Base-by-base conservation (phyloP, 2,888 invertebrate genomes). In the Lasioglossum lativentre region DNA sequence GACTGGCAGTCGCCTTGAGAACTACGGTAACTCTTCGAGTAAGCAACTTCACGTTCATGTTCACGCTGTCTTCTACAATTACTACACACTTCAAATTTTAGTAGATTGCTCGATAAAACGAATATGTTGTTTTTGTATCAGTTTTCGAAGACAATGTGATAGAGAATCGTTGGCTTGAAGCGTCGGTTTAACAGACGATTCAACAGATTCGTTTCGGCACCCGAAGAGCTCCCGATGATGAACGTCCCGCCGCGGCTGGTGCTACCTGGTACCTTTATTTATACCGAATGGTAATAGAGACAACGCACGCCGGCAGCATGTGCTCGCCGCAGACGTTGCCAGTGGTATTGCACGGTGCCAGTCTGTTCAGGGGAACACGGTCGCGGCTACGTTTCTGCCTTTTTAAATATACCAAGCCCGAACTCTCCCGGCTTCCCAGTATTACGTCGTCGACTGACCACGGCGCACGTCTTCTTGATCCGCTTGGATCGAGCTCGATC, bases 341-440 rank as follows among this genome's bases (percentile, higher is more conserved):
- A 86, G 82, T 71, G n/a, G 79, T 56, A 47, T 40, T 59, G 71
- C 79, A 76, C 42, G 68, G 78, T 52, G 85, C 78, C 70, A 75
- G 83, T 38, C 27, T 75, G 80, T 68, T 68, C 77, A 76, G 77
- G 19, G 47, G 71, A 66, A 78, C 87, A 73, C 68, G 68, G 77
- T 73, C 82, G 47, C 66, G 52, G 59, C 77, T 47, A 66, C 75
- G 87, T 83, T 86, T 86, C 78, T 83, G 83, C 90, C 68, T 92
- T 93, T 93, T 93, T 93, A 92, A 93, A 93, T 92, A 92, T 91
- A 92, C 91, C 90, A 34, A n/a, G 90, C 89, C 87, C 87, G 90
- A 86, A 85, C 88, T 85, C 88, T 78, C 87, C 74, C 78, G 88
- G 88, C 87, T 87, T 86, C 88, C 88, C 93, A 93, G 93, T 93